Base-by-base conservation (phyloP, 2,888 invertebrate genomes). In the Dicyrtomina minuta region DNA sequence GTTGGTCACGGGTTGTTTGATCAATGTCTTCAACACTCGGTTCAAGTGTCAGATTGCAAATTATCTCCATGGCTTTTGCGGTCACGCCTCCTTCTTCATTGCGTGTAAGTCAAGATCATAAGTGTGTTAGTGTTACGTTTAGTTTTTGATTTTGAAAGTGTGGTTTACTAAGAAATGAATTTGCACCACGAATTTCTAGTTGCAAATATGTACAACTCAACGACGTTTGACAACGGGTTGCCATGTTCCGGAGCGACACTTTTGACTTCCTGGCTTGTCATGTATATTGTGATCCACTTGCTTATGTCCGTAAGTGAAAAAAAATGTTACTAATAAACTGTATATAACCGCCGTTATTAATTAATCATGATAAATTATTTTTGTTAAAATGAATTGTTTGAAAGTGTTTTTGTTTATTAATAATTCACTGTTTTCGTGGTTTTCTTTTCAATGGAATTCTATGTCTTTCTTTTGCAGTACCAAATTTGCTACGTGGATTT, bases 401-500 rank as follows among this genome's bases (percentile, higher is more conserved):
- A 43, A 61, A 49, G n/a, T 17, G 44, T n/a, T 20, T 24, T 22
- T 22, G 4, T 10, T 46, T 58, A 33, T 33, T 10, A 5, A 39
- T n/a, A n/a, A n/a, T n/a, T n/a, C n/a, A n/a, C n/a, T n/a, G n/a
- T n/a, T n/a, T n/a, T n/a, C n/a, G n/a, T n/a, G n/a, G n/a, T n/a
- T n/a, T n/a, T n/a, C n/a, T n/a, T n/a, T n/a, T n/a, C n/a, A n/a
- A n/a, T n/a, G n/a, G n/a, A n/a, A n/a, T 12, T 20, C 13, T 39
- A 59, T 58, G 43, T 33, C 53, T 13, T 61, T 61, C 4, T 51
- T 58, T 49, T 20, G 17, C 41, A 74, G 74, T 74, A 71, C 33
- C 65, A 60, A 65, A 68, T 74, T 12, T 74, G 74, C 46, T 74
- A 72, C 58, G 67, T 68, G 15, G 74, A 74, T 65, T 74, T 73